Percentiles rank a stretch among this genome's conserved stretches.
These are phyloP conservation scores for Microplitis demolitor DNA, from an alignment of 1,140 invertebrate species.

Conservation along the genomic window DNA sequence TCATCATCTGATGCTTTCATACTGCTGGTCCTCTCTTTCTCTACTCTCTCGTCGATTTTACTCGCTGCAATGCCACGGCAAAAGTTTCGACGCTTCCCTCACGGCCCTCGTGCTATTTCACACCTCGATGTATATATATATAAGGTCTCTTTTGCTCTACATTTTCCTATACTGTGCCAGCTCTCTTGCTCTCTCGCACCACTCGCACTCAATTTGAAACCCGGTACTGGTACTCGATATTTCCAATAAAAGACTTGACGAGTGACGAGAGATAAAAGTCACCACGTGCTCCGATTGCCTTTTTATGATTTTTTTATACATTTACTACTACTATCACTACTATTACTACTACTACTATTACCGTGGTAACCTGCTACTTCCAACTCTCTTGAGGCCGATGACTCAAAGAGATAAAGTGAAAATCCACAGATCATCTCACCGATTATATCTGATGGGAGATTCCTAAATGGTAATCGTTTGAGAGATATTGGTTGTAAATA, in stretches of 20 bases:
- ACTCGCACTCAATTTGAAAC: neutral
- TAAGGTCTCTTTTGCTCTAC: neutral
- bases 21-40: neutral
- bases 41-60: conserved; percentile 38
- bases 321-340: neutral
- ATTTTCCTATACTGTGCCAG: neutral
- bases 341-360: too few relatives aligned
- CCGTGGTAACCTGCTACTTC: too few relatives aligned
- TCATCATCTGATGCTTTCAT: too few relatives aligned
- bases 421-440: too few relatives aligned
- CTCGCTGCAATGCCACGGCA: conserved; percentile 35
- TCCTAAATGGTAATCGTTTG: too few relatives aligned
- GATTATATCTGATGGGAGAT: too few relatives aligned
- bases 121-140: neutral
- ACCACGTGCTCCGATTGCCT: neutral
- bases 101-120: conserved; percentile 23
- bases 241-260: neutral
- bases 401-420: too few relatives aligned
- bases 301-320: neutral
- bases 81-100: conserved; percentile 48
- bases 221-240: neutral
- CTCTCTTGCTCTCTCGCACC: too few relatives aligned
- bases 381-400: too few relatives aligned
- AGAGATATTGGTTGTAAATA: too few relatives aligned
- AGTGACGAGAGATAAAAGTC: neutral